A percentile compares a stretch with the other conserved stretches of the same genome.
These are phyloP conservation scores for Chrysocyon brachyurus DNA, from an alignment of 2,797 vertebrate genomes.

Conservation along the genomic window DNA sequence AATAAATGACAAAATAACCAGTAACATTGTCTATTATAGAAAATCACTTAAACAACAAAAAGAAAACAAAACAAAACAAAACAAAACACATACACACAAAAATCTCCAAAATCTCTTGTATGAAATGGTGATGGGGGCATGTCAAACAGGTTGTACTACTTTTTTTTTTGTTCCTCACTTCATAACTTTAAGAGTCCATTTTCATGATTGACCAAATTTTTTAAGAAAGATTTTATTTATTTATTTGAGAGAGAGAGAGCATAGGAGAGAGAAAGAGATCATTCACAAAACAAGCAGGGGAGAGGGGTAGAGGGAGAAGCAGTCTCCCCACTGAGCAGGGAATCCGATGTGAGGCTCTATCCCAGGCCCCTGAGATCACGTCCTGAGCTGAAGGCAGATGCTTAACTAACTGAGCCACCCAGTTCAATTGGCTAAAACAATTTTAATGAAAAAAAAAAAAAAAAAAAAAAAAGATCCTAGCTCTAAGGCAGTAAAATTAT, in stretches of 20 bases:
- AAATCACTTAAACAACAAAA: neutral
- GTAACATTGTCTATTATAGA: neutral
- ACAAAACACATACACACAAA: neutral
- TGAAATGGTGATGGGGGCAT: neutral
- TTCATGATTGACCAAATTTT: neutral
- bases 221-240: neutral
- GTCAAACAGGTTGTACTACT: neutral
- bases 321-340: too few relatives aligned
- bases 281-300: too few relatives aligned
- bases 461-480: neutral
- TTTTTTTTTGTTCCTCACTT: neutral
- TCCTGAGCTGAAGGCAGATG: too few relatives aligned
- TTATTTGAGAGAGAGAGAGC: too few relatives aligned
- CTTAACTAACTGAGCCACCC: too few relatives aligned
- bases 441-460: neutral
- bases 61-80: neutral
- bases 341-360: too few relatives aligned
- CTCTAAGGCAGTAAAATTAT: neutral
- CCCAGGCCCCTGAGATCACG: too few relatives aligned
- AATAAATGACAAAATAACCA: neutral
- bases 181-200: neutral
- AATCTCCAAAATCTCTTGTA: neutral
- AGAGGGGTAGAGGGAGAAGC: too few relatives aligned
- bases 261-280: too few relatives aligned
- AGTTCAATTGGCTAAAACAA: too few relatives aligned